Percentiles rank a stretch among this genome's conserved stretches.
These are phyloP conservation scores for Dufourea novaeangliae DNA, from an alignment of 1,140 invertebrate genomes.

Conservation along the genomic window DNA sequence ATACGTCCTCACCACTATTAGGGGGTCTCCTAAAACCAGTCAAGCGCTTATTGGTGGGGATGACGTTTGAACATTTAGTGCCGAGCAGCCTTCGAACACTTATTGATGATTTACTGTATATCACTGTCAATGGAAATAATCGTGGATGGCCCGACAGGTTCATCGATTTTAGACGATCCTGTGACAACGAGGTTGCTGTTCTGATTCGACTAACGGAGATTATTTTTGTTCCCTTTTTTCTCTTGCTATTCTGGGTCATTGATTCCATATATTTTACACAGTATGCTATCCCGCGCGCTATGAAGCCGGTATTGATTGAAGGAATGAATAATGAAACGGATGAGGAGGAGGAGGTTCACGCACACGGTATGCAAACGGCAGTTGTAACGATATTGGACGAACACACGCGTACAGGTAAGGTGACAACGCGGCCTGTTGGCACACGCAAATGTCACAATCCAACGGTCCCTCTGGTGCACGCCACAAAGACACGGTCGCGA, in stretches of 20 bases:
- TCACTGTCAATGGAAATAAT: no score
- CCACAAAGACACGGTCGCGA: neutral
- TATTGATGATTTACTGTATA: no score
- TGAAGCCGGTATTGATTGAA: neutral
- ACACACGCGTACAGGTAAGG: neutral
- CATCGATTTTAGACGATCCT: no score
- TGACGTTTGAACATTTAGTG: no score
- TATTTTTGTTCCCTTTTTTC: no score
- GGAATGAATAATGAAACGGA: neutral
- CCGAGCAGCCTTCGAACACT: no score
- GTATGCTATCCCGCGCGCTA: neutral
- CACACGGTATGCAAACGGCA: neutral
- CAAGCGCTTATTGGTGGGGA: no score
- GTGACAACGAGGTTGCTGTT: no score
- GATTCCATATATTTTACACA: neutral
- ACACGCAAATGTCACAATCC: conserved; percentile 5
- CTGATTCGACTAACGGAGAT: no score
- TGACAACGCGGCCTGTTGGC: neutral
- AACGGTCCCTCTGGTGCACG: neutral
- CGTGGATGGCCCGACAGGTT: no score
- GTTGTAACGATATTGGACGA: neutral
- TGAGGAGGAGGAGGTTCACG: neutral
- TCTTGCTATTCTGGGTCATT: neutral
- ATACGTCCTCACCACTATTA: no score
- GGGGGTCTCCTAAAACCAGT: no score